Base-by-base conservation (phyloP, 1,140 invertebrate genomes). In the Stegodyphus dumicola region DNA sequence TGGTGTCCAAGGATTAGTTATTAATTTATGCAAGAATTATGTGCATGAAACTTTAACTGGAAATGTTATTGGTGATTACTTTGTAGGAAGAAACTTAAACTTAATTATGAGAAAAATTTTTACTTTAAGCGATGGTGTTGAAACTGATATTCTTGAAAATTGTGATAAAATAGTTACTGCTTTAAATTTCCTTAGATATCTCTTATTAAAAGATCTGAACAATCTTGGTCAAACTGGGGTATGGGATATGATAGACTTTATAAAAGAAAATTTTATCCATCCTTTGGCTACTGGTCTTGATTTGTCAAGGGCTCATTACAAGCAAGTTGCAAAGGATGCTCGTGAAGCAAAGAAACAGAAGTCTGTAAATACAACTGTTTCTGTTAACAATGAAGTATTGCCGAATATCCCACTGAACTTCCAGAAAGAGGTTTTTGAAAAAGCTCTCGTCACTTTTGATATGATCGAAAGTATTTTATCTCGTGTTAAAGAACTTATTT, bases 161-260 rank as follows among this genome's bases (percentile, higher is more conserved):
- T 75, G 70, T 60, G 77, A 86, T 13, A 66, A 10, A 75, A 86
- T 86, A 48, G 75, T 86, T 18, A 33, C 77, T 54, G 10, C 77
- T 10, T 67, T 76, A 60, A 86, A 86, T 53, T 76, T 86, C 51
- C 65, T 86, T 1, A 77, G 84, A 6, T 86, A 86, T 66, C 56
- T 86, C 9, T 7, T 86, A 11, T 64, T 86, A 53, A 51, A 51
- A 15, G 84, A 86, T 66, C 10, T 1, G 6, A 77, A 71, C 9
- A 15, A 60, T 18, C 13, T 60, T 33, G 71, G 71, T 65, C 4
- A 60, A 2, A 86, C 84, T 15, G 67, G 56, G 0, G 53, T 86
- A 4, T 73, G 60, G 66, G 69, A 86, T 18, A 6, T 79, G 6
- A 11, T 75, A 13, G 17, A 52, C 4, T n/a, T 7, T 5, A 53